Percentiles rank a stretch among this genome's conserved stretches.
Conservation (phyloP, 2,888 invertebrate species). For the Machimus rusticus region DNA sequence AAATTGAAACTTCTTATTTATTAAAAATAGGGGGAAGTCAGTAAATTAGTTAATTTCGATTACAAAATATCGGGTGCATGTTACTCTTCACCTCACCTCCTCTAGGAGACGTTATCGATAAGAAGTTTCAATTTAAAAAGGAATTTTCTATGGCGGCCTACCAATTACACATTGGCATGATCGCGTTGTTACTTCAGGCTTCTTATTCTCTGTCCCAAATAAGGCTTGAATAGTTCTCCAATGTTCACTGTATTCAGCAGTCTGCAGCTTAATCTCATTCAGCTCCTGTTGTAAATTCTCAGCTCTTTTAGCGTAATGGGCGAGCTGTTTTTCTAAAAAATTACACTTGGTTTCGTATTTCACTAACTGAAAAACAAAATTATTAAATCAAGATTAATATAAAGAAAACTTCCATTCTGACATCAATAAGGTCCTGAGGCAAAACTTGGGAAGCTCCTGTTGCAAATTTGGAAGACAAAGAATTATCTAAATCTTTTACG, state of each 20-base stretch:
- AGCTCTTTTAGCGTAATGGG: constrained; percentile 52
- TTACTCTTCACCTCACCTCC: no score
- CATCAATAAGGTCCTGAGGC: constrained; percentile 53
- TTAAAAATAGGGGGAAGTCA: no score
- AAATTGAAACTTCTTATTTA: no score
- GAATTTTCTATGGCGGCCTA: neutral
- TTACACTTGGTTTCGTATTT: constrained; percentile 59
- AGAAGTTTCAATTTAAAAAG: neutral
- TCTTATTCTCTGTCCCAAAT: constrained; percentile 50
- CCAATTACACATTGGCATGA: constrained; percentile 47
- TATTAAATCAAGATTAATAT: neutral
- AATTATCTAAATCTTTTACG: constrained; percentile 46
- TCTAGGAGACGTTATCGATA: no score
- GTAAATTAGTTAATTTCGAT: no score
- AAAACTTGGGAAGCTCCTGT: constrained; percentile 45
- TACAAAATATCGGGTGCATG: no score
- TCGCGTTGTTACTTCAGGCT: constrained; percentile 24
- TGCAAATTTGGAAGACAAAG: constrained; percentile 49
- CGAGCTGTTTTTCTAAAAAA: constrained; percentile 56
- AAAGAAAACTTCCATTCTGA: constrained; percentile 33
- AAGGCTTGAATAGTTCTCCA: constrained; percentile 60
- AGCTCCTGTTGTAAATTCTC: constrained; percentile 55
- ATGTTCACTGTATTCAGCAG: constrained; percentile 57
- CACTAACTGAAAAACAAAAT: constrained; percentile 52
- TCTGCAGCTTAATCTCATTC: constrained; percentile 53